phyloP scores from a whole-genome alignment of 2,113 vertebrate genomes.

The Python bivittatus region DNA sequence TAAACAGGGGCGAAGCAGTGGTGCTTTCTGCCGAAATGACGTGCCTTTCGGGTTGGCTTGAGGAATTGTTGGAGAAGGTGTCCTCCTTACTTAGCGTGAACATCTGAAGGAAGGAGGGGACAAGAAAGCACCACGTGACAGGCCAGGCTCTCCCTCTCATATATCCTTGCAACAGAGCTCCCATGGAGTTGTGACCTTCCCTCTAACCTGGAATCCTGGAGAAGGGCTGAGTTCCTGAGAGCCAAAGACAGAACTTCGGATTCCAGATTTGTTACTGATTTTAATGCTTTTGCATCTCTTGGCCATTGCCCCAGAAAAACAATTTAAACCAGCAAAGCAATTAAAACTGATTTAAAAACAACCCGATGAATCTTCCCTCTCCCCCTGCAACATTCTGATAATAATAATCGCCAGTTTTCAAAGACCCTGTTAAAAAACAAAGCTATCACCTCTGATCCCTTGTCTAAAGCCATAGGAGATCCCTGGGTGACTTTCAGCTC shows the following conservation, averaged over 20 bases:
- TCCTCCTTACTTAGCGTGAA: background rate
- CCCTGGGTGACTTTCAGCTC: background rate
- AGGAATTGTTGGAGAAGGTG: background rate
- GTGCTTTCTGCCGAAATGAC: background rate
- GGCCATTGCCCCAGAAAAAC: background rate
- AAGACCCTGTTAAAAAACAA: background rate
- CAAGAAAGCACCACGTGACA: background rate
- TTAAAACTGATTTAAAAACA: background rate
- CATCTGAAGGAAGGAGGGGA: background rate
- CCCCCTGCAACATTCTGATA: background rate
- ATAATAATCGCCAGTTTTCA: background rate
- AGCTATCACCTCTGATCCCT: background rate
- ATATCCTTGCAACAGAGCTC: background rate
- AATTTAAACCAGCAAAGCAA: background rate
- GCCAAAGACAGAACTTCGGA: background rate
- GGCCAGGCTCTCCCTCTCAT: background rate
- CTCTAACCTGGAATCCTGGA: background rate
- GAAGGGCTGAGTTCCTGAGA: background rate
- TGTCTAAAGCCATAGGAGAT: background rate
- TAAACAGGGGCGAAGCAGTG: constrained; percentile 53
- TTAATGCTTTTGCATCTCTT: background rate
- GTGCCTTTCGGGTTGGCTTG: background rate
- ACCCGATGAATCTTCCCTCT: background rate
- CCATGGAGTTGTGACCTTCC: background rate
- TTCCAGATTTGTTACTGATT: background rate